Evolutionary conservation across 2,888 invertebrate genomes (phyloP).

Genomic region (Charanyca ferruginea): DNA sequence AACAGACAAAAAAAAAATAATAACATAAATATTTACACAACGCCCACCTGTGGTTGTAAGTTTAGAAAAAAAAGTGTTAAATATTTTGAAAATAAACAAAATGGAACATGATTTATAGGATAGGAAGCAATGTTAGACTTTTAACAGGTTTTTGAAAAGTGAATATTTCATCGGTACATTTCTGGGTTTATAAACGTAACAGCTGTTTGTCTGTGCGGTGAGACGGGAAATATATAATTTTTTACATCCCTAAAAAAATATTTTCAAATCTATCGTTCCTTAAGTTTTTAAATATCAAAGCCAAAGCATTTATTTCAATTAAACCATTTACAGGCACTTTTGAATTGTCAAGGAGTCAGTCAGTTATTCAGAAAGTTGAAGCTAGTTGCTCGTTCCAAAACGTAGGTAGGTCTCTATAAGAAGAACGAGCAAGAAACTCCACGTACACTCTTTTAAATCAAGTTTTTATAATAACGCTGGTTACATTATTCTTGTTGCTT

Average conservation of each 20-base stretch:
- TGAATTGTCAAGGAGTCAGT: too few species aligned
- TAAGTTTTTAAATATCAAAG: background rate
- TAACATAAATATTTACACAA: conserved; percentile 57
- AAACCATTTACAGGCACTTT: too few species aligned
- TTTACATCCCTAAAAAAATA: too few species aligned
- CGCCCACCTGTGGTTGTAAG: conserved; percentile 55
- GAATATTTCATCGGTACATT: conserved; percentile 54
- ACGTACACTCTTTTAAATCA: too few species aligned
- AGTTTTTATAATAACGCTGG: too few species aligned
- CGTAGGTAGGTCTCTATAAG: too few species aligned
- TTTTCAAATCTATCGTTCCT: background rate
- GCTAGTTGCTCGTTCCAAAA: too few species aligned
- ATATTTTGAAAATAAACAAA: conserved; percentile 63
- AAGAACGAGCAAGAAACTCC: too few species aligned
- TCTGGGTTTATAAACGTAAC: conserved; percentile 38
- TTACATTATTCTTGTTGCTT: too few species aligned
- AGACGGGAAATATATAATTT: background rate
- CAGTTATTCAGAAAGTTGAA: too few species aligned
- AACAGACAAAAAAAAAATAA: conserved; percentile 51
- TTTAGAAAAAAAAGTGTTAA: conserved; percentile 56
- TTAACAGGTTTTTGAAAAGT: conserved; percentile 52
- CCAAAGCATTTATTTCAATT: too few species aligned
- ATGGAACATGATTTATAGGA: conserved; percentile 54
- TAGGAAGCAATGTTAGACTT: conserved; percentile 27
- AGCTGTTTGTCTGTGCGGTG: conserved; percentile 31